These are phyloP conservation scores for Hirtodrosophila cameraria DNA, from an alignment of 2,888 invertebrate species.

Conservation along the genomic window DNA sequence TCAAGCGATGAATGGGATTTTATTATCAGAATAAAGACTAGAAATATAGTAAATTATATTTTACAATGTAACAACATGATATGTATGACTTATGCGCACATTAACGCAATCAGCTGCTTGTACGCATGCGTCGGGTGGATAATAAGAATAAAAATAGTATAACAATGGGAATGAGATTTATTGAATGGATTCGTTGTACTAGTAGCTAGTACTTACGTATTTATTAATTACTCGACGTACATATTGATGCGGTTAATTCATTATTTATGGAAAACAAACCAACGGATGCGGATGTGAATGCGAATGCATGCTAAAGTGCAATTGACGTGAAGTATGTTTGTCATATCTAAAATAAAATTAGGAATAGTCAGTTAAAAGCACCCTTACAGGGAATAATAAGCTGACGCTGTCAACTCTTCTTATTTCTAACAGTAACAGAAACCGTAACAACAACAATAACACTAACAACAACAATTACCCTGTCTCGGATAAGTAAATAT, in stretches of 20 bases:
- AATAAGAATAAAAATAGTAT: too few species aligned
- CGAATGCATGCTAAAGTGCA: too few species aligned
- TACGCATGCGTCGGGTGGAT: too few species aligned
- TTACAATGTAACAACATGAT: too few species aligned
- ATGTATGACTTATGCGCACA: too few species aligned
- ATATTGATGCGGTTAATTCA: not conserved
- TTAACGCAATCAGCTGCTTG: too few species aligned
- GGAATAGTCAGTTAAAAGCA: conserved; percentile 3
- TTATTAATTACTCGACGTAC: not conserved
- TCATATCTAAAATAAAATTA: conserved; percentile 33
- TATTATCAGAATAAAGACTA: too few species aligned
- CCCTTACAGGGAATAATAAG: not conserved
- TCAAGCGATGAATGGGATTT: too few species aligned
- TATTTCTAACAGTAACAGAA: too few species aligned
- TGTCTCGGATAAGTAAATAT: conserved; percentile 17
- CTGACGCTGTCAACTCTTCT: not conserved
- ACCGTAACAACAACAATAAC: not conserved
- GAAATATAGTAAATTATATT: too few species aligned
- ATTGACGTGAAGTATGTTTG: too few species aligned
- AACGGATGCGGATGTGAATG: not conserved
- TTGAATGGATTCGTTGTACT: not conserved
- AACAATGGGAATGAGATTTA: not conserved
- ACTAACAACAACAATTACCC: not conserved
- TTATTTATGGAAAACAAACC: not conserved
- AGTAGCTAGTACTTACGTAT: not conserved